Percentiles rank a stretch among this genome's conserved stretches.
phyloP scores from a whole-genome alignment of 2,888 invertebrate species.

The Apamea epomidion region DNA sequence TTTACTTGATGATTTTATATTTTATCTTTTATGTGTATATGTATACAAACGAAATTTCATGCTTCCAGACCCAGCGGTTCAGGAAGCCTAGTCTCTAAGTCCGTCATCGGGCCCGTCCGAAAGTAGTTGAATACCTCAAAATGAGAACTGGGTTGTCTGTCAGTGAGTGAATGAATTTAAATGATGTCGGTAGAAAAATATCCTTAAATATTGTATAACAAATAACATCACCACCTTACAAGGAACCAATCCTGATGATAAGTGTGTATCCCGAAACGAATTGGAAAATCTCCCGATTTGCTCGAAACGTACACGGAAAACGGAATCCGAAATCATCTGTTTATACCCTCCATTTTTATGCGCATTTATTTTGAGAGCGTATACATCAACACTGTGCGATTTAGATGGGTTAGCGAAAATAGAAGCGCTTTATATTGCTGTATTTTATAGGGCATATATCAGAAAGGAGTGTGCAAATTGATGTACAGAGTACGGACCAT shows the following conservation, averaged over 20 bases:
- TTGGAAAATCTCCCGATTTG: slow-evolving; percentile 51
- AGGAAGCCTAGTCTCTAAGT: no score
- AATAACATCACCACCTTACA: slow-evolving; percentile 19
- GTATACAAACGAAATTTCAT: no score
- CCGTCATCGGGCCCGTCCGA: no score
- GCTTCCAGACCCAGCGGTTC: no score
- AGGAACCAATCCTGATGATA: slow-evolving; percentile 46
- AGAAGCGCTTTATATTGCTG: slow-evolving; percentile 12
- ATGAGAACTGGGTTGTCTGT: no score
- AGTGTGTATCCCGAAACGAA: slow-evolving; percentile 45
- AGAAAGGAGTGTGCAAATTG: not conserved
- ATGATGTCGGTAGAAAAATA: not conserved
- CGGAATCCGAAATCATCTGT: slow-evolving; percentile 56
- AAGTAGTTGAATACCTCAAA: no score
- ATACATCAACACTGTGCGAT: slow-evolving; percentile 36
- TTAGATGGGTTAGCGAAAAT: slow-evolving; percentile 25
- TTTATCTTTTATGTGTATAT: no score
- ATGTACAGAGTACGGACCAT: not conserved
- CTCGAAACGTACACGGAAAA: slow-evolving; percentile 37
- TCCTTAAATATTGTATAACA: not conserved
- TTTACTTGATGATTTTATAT: no score
- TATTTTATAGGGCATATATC: not conserved
- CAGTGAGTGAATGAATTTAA: not conserved
- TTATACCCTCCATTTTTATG: slow-evolving; percentile 43
- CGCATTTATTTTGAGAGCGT: slow-evolving; percentile 52